Evolutionary conservation across 2,113 vertebrate species (phyloP).

Genomic region (Etia nguti): DNA sequence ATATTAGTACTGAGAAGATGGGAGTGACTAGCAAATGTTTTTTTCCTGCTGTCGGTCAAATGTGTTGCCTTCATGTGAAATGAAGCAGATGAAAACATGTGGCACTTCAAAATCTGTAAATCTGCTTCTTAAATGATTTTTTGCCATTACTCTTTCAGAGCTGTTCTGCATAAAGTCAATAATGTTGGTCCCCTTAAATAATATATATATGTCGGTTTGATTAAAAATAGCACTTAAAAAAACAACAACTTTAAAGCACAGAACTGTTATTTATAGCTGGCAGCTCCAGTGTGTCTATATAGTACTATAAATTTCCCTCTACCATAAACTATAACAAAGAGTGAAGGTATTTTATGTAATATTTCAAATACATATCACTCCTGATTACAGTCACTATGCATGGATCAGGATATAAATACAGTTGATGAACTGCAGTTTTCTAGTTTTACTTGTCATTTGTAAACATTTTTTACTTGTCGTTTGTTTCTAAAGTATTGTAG

Average conservation of each 20-base stretch:
- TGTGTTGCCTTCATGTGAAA: background rate
- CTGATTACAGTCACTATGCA: background rate
- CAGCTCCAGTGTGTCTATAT: background rate
- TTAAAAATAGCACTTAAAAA: background rate
- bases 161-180: background rate
- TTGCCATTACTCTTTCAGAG: background rate
- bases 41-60: background rate
- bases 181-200: background rate
- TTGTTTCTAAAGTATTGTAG: background rate
- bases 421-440: background rate
- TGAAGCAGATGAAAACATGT: background rate
- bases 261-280: background rate
- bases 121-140: background rate
- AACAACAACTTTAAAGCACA: background rate
- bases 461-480: background rate
- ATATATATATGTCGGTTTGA: background rate
- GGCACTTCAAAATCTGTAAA: background rate
- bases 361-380: background rate
- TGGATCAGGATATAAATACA: background rate
- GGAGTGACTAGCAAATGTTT: background rate
- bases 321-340: background rate
- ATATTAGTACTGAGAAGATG: background rate
- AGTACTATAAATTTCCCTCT: background rate
- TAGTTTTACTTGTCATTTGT: background rate
- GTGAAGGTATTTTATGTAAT: background rate